phyloP scores from a whole-genome alignment of 1,140 invertebrate genomes.

The silkworm (Bombyx mori) region ASM3026992v2 NC_085117.1:11623001-11623500 shows the following conservation, averaged over 20 bases:
- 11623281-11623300: conserved; percentile 63
- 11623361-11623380: too few relatives aligned
- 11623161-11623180: conserved; percentile 92
- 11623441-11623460: too few relatives aligned
- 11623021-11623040: too few relatives aligned
- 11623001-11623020: too few relatives aligned
- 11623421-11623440: too few relatives aligned
- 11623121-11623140: conserved; percentile 81
- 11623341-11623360: too few relatives aligned
- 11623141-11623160: conserved; percentile 81
- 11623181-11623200: conserved; percentile 88
- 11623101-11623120: conserved; percentile 85
- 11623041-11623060: too few relatives aligned
- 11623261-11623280: conserved; percentile 91
- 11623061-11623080: neutral
- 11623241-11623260: conserved; percentile 93
- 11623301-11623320: neutral
- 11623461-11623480: too few relatives aligned
- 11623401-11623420: too few relatives aligned
- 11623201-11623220: conserved; percentile 90
- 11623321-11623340: neutral
- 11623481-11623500: too few relatives aligned
- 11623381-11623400: too few relatives aligned
- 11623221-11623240: conserved; percentile 95
- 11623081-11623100: conserved; percentile 73